These are phyloP conservation scores for Colaptes auratus DNA, from an alignment of 2,113 vertebrate species.

Conservation along the genomic window DNA sequence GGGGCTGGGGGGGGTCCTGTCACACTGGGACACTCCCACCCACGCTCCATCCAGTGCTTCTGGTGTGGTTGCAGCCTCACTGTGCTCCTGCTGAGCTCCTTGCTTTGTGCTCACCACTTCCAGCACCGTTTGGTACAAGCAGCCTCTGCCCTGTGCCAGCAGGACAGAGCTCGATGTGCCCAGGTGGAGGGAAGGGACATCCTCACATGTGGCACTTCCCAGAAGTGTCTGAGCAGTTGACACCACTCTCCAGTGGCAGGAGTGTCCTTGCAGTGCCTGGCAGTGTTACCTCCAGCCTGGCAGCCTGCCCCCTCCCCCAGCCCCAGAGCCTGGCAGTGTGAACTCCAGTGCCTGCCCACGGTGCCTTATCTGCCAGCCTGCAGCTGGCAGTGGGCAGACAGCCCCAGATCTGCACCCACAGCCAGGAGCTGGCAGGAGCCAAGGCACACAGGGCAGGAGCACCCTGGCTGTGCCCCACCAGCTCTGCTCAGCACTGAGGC, in stretches of 20 bases:
- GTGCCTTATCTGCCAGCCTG: not conserved
- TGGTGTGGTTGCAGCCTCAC: not conserved
- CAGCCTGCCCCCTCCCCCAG: not conserved
- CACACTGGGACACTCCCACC: not conserved
- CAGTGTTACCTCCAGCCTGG: not conserved
- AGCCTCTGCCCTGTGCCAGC: too few species aligned
- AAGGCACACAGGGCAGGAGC: fast-evolving
- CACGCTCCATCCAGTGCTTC: not conserved
- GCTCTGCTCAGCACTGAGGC: not conserved
- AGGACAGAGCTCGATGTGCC: not conserved
- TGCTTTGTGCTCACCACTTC: not conserved
- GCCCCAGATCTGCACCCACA: fast-evolving
- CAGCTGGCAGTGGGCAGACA: not conserved
- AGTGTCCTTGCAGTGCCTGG: not conserved
- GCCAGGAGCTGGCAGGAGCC: not conserved
- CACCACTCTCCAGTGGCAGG: not conserved
- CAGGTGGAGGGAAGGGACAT: not conserved
- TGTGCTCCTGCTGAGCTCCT: not conserved
- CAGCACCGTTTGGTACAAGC: not conserved
- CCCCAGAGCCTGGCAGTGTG: not conserved
- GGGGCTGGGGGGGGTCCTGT: fast-evolving
- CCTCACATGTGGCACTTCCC: not conserved
- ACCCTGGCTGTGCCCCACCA: not conserved
- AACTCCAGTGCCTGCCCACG: fast-evolving
- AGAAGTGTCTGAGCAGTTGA: not conserved